Evolutionary conservation across 30 jellyfish, hydroid and myxozoan species (phyloP), one percentile per base, ranked within the genome.

Genomic region (Aurelia sp.): DNA sequence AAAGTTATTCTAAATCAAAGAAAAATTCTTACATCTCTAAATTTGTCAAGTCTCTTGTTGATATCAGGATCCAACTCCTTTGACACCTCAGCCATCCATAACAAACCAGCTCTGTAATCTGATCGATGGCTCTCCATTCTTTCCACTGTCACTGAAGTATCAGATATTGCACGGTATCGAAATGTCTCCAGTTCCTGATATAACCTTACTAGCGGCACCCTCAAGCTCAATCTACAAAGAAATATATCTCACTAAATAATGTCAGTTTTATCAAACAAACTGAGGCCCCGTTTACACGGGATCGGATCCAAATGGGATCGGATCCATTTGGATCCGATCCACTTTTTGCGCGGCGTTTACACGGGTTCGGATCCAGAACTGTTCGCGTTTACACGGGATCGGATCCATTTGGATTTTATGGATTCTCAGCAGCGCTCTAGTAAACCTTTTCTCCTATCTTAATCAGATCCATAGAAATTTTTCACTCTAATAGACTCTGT

Each of bases 61-160:
- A 86, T 93, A 74, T 95, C 99, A 13, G 99, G 99, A 64, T 95
- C 99, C 41, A 95, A 82, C 74, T 91, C 98, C 64, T 95, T 95
- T 6, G 99, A 95, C 21, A 95, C 89, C 48, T 95, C 99, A 37
- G 98, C 99, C 99, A 95, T 95, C 99, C 99, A 95, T 35, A 95
- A 67, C 81, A 95, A 35, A 27, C 98, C 90, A 50, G 99, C 99
- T 19, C 98, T 78, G 83, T 95, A 95, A 7, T 95, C 97, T 1
- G 98, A 66, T 20, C 98, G 77, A 21, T 96, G 85, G 37, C 52
- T 80, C 64, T 95, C 99, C 98, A 91, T 91, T 82, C 85, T 90
- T 27, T 90, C 95, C 73, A 94, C 97, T 44, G 99, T 94, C 33
- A 94, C 53, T 20, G 89, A 64, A 18, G 99, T 94, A 64, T 94